Evolutionary conservation across 2,888 invertebrate genomes (phyloP), one percentile per base, ranked within the genome.

Genomic region (Polietes domitor): DNA sequence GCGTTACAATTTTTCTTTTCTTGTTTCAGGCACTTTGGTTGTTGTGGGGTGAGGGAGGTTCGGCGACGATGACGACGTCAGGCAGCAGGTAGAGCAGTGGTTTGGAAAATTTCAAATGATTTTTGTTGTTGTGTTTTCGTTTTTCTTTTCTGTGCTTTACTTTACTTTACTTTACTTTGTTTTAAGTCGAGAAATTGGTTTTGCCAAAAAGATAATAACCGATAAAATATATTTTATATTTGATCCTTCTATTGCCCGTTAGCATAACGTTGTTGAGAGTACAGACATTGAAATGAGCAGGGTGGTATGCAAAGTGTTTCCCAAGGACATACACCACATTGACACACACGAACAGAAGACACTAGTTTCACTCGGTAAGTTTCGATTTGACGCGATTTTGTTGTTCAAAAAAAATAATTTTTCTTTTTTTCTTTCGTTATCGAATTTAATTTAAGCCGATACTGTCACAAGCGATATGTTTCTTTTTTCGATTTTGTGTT

Each of bases 131-230:
- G n/a, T n/a, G n/a, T n/a, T n/a, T n/a, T n/a, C n/a, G n/a, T n/a
- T n/a, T n/a, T n/a, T n/a, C n/a, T n/a, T n/a, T n/a, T n/a, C n/a
- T n/a, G n/a, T n/a, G n/a, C n/a, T n/a, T n/a, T n/a, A n/a, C n/a
- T n/a, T n/a, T n/a, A n/a, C n/a, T n/a, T n/a, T n/a, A n/a, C n/a
- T n/a, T n/a, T n/a, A n/a, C n/a, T n/a, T 72, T 55, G 5, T 58
- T 76, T 58, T 26, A 21, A 24, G 21, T 71, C 70, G 9, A 68
- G 86, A 85, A 81, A 77, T 83, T 86, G 83, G 86, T 87, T 87
- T 90, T 91, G 90, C 91, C 90, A 87, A 90, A 91, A 85, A 91
- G 89, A 90, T 91, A 89, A 88, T 91, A 91, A 90, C 91, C 91
- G 90, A 91, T 91, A 88, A 90, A 89, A 88, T 88, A 89, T 87